A percentile compares a stretch with the other conserved stretches of the same genome.
phyloP scores from a whole-genome alignment of 2,113 vertebrate species.

The Parus major region DNA sequence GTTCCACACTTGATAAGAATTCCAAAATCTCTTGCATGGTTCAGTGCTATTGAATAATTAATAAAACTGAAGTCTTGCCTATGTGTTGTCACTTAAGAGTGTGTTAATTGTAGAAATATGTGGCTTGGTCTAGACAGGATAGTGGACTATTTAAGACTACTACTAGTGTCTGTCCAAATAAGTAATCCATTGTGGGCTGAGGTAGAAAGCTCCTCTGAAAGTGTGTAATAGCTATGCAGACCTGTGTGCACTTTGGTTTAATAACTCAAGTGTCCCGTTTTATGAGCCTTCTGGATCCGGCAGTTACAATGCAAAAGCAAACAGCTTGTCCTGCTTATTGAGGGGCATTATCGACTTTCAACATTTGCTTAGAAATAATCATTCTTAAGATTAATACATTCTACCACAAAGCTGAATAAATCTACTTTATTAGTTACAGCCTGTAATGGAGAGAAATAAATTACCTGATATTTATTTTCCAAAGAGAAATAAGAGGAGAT shows the following conservation, averaged over 20 bases:
- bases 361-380: not conserved
- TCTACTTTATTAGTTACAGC: not conserved
- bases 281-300: not conserved
- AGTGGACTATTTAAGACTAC: not conserved
- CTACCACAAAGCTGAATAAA: not conserved
- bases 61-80: not conserved
- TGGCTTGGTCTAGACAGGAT: not conserved
- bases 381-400: not conserved
- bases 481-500: not conserved
- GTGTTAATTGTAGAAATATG: not conserved
- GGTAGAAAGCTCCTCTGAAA: not conserved
- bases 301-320: not conserved
- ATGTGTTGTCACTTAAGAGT: not conserved
- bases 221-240: not conserved
- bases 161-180: not conserved
- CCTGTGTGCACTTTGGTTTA: not conserved
- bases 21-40: not conserved
- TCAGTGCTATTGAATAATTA: not conserved
- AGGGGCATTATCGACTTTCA: not conserved
- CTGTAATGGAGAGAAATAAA: not conserved
- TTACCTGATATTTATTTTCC: not conserved
- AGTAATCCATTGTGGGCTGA: not conserved
- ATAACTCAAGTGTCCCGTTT: not conserved
- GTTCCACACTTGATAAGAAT: not conserved
- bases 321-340: not conserved